A percentile compares a stretch with the other conserved stretches of the same genome.
Evolutionary conservation across 1,140 invertebrate species (phyloP).

Genomic region (Parapsyche elsis): DNA sequence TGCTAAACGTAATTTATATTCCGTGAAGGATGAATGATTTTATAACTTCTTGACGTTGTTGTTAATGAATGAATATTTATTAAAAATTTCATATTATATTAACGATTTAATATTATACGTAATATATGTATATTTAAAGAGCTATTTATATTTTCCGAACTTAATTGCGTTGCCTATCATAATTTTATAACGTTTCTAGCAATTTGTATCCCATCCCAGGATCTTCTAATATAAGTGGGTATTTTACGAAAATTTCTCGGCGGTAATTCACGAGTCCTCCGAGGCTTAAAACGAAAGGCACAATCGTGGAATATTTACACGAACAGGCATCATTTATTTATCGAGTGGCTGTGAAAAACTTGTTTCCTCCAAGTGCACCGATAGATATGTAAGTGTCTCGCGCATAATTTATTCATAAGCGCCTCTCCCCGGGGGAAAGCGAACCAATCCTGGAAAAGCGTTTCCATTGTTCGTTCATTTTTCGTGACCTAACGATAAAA

Average conservation of each 20-base stretch:
- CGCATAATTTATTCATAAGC: slow-evolving; percentile 35
- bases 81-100: too few species aligned
- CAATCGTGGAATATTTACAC: slow-evolving; percentile 9
- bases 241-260: not conserved
- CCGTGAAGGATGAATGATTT: too few species aligned
- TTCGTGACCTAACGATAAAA: too few species aligned
- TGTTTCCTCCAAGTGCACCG: slow-evolving; percentile 33
- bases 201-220: too few species aligned
- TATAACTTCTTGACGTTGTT: too few species aligned
- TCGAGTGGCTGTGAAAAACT: slow-evolving; percentile 30
- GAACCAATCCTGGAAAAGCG: slow-evolving; percentile 13
- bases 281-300: not conserved
- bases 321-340: slow-evolving; percentile 33
- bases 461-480: slow-evolving; percentile 2
- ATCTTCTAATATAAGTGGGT: not conserved
- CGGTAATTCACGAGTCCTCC: not conserved
- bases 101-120: too few species aligned
- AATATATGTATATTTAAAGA: too few species aligned
- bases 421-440: slow-evolving; percentile 9
- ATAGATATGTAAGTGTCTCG: slow-evolving; percentile 43
- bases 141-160: too few species aligned
- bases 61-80: too few species aligned
- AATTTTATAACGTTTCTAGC: too few species aligned
- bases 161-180: too few species aligned
- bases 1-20: too few species aligned